Conservation (phyloP, 2,113 vertebrate genomes). For the Dinomys branickii region DNA sequence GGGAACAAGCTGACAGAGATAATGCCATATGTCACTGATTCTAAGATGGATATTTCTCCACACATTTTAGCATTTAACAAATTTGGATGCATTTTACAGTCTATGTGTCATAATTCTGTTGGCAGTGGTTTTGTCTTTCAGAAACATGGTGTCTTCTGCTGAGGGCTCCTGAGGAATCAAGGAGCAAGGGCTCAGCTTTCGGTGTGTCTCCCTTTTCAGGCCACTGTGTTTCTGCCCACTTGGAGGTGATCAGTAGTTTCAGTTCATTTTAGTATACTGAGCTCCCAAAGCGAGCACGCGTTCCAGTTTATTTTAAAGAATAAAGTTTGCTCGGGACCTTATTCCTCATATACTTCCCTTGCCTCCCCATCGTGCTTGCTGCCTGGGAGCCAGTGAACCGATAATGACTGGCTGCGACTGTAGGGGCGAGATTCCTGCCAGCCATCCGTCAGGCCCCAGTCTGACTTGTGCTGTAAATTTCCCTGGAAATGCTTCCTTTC, state of each 20-base stretch:
- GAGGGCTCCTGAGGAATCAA: not conserved
- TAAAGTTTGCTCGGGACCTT: not conserved
- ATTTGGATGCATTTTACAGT: not conserved
- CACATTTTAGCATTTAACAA: slow-evolving; percentile 2
- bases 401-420: not conserved
- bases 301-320: not conserved
- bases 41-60: not conserved
- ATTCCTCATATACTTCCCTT: not conserved
- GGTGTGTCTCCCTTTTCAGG: not conserved
- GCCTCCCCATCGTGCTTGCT: not conserved
- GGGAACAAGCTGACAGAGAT: not conserved
- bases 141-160: not conserved
- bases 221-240: not conserved
- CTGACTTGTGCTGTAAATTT: not conserved
- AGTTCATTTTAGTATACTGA: not conserved
- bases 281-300: not conserved
- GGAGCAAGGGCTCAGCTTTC: not conserved
- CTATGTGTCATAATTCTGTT: not conserved
- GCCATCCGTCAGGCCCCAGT: not conserved
- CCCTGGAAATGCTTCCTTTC: not conserved
- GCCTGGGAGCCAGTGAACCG: not conserved
- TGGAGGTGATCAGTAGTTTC: not conserved
- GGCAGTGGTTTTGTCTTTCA: not conserved
- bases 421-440: not conserved
- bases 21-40: not conserved